Percentiles rank a stretch among this genome's conserved stretches.
These are phyloP conservation scores for Apocrypta bakeri DNA, from an alignment of 1,140 invertebrate genomes.

Conservation along the genomic window DNA sequence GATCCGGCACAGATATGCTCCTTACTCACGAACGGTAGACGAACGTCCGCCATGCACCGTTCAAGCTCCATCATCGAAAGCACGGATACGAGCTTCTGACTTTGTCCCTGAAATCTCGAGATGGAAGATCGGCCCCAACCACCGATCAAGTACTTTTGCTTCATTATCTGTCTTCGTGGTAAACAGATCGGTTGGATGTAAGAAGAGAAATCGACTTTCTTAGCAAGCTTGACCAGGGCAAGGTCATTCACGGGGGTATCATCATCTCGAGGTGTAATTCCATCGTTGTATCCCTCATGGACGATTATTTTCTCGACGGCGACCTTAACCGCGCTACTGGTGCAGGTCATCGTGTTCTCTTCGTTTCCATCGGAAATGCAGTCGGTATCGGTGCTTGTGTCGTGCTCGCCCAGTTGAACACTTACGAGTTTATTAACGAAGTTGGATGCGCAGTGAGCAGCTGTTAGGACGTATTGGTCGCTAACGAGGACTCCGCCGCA, in stretches of 20 bases:
- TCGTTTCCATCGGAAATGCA: neutral
- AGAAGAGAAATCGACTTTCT: neutral
- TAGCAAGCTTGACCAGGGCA: neutral
- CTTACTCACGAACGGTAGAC: neutral
- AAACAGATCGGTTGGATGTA: conserved; percentile 27
- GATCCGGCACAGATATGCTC: conserved; percentile 18
- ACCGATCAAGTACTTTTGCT: neutral
- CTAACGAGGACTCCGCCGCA: conserved; percentile 16
- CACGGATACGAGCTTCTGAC: neutral
- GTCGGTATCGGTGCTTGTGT: neutral
- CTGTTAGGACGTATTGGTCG: conserved; percentile 12
- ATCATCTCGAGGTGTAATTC: neutral
- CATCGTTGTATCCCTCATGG: neutral
- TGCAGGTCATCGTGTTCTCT: neutral
- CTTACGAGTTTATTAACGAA: neutral
- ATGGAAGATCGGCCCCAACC: conserved; percentile 17
- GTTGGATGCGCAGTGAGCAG: neutral
- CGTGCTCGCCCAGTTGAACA: conserved; percentile 18
- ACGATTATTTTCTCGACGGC: neutral
- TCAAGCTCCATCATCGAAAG: neutral
- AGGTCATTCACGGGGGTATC: neutral
- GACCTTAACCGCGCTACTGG: neutral
- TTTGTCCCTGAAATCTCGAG: neutral
- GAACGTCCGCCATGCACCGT: neutral
- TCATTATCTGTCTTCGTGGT: neutral